Conservation (phyloP, 2,888 invertebrate genomes). For the Chaetoderma sp. region DNA sequence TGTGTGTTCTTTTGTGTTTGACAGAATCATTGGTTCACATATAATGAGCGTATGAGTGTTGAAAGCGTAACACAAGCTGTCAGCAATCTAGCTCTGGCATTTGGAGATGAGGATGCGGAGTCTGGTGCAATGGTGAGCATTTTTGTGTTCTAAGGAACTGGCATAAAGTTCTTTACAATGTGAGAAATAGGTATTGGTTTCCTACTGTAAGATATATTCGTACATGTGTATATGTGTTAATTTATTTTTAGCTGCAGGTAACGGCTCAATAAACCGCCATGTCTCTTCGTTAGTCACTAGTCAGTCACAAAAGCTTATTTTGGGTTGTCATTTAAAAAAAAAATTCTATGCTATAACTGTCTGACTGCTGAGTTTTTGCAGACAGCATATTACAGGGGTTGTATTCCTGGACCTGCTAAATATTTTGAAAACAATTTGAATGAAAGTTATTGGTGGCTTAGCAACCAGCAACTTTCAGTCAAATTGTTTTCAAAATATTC, state of each 20-base stretch:
- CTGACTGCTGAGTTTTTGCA: no score
- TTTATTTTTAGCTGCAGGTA: not conserved
- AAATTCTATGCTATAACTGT: no score
- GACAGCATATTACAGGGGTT: no score
- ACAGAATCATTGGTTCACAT: slow-evolving; percentile 95
- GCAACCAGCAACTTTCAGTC: no score
- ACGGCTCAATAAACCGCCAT: no score
- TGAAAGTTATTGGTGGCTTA: no score
- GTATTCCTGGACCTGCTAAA: no score
- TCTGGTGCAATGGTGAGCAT: slow-evolving; percentile 77
- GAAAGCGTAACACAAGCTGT: slow-evolving; percentile 99
- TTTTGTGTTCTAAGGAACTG: not conserved
- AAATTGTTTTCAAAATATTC: no score
- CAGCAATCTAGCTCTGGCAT: slow-evolving; percentile 98
- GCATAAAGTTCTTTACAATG: not conserved
- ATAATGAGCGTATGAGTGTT: slow-evolving; percentile 95
- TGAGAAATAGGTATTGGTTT: not conserved
- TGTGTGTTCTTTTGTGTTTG: slow-evolving; percentile 18
- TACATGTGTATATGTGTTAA: not conserved
- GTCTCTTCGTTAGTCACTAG: no score
- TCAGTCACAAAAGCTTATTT: no score
- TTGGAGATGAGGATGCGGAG: slow-evolving; percentile 97
- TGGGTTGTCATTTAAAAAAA: no score
- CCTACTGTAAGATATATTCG: not conserved
- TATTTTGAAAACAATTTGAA: no score